Evolutionary conservation across 2,113 vertebrate genomes (phyloP).

Genomic region (Calypte anna): DNA sequence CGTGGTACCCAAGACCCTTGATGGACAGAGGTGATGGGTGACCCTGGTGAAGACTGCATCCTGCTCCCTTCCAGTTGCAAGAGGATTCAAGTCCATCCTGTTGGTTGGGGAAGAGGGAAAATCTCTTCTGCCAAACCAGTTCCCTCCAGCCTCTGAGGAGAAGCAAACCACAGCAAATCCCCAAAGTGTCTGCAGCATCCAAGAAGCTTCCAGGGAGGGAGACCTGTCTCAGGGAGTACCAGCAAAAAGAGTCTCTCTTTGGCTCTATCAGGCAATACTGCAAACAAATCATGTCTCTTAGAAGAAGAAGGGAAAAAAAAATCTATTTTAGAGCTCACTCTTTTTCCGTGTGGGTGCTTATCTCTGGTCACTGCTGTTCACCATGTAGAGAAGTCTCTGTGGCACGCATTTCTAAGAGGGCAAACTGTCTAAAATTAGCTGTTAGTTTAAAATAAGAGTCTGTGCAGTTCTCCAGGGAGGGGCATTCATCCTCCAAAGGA

Average conservation of each 20-base stretch:
- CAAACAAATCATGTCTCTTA: constrained; percentile 46
- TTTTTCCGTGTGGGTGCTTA: constrained; percentile 66
- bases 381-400: constrained; percentile 60
- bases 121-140: not conserved
- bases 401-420: constrained; percentile 58
- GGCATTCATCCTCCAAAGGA: constrained; percentile 68
- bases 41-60: not conserved
- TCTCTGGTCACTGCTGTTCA: constrained; percentile 67
- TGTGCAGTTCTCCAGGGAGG: constrained; percentile 58
- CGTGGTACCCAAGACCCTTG: not conserved
- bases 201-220: not conserved
- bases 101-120: not conserved
- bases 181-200: not conserved
- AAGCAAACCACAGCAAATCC: not conserved
- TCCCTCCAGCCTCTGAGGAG: not conserved
- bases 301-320: constrained; percentile 7
- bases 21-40: not conserved
- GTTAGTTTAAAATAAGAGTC: constrained; percentile 66
- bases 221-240: not conserved
- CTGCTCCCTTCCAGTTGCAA: not conserved
- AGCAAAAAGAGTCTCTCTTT: not conserved
- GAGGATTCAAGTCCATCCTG: not conserved
- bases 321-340: constrained; percentile 38
- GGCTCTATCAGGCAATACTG: constrained; percentile 3
- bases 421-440: constrained; percentile 71